phyloP scores from a whole-genome alignment of 2,888 invertebrate species.

The Siphlonurus alternatus region DNA sequence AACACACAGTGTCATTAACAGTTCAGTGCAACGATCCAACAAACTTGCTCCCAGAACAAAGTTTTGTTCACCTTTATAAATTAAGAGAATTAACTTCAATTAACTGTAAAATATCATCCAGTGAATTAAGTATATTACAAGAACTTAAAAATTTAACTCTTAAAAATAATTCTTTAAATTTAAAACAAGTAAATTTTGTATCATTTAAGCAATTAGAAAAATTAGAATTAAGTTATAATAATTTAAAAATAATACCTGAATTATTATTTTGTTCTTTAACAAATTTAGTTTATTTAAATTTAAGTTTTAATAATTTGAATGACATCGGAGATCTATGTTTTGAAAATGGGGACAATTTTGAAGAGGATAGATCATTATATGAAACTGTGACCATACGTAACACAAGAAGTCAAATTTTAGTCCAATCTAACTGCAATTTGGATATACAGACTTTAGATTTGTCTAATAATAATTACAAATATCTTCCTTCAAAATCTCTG shows the following conservation, averaged over 20 bases:
- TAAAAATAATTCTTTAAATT: neutral
- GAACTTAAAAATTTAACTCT: neutral
- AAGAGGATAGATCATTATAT: constrained; percentile 12
- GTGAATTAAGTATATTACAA: neutral
- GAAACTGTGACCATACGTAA: neutral
- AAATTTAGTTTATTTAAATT: constrained; percentile 62
- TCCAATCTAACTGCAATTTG: constrained; percentile 40
- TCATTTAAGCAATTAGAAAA: neutral
- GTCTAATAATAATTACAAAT: constrained; percentile 68
- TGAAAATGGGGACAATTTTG: constrained; percentile 43
- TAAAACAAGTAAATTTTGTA: neutral
- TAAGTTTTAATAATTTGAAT: constrained; percentile 74
- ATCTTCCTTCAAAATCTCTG: constrained; percentile 68
- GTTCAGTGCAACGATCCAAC: too few species aligned
- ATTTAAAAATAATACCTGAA: neutral
- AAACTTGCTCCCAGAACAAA: neutral
- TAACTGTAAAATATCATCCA: neutral
- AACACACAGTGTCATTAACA: too few species aligned
- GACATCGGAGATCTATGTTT: constrained; percentile 77
- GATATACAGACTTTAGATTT: constrained; percentile 71
- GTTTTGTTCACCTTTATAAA: neutral
- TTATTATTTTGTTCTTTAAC: constrained; percentile 59
- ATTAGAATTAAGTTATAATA: neutral
- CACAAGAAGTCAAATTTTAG: neutral
- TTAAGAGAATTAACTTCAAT: neutral